Evolutionary conservation across 2,888 invertebrate genomes (phyloP).

Genomic region (Aplocera efformata): DNA sequence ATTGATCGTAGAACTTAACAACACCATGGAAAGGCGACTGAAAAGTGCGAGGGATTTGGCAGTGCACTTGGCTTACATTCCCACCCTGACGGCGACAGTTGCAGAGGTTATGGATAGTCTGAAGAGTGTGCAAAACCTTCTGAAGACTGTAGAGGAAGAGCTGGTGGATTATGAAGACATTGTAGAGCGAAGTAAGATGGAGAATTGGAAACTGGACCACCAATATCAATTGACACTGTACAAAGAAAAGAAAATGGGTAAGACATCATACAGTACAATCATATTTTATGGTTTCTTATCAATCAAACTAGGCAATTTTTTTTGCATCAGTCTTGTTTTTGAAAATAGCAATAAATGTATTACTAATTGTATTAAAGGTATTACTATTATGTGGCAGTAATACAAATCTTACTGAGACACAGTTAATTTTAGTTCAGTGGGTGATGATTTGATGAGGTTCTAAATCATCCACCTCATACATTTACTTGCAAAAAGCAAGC

Average conservation of each 20-base stretch:
- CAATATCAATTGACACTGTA: conserved; percentile 85
- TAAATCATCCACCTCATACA: too few relatives aligned
- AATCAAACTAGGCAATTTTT: too few relatives aligned
- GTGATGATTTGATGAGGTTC: too few relatives aligned
- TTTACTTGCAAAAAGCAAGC: too few relatives aligned
- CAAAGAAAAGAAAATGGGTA: conserved; percentile 86
- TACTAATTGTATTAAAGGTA: too few relatives aligned
- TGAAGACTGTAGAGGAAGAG: conserved; percentile 83
- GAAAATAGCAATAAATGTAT: too few relatives aligned
- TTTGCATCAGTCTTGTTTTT: too few relatives aligned
- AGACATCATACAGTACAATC: too few relatives aligned
- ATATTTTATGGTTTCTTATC: too few relatives aligned
- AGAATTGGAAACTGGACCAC: conserved; percentile 86
- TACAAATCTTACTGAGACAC: too few relatives aligned
- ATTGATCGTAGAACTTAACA: conserved; percentile 58
- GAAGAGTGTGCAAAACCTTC: conserved; percentile 75
- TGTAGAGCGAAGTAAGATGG: conserved; percentile 85
- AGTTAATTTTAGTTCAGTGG: too few relatives aligned
- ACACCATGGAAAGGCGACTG: conserved; percentile 48
- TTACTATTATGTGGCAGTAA: too few relatives aligned
- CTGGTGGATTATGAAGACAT: conserved; percentile 84
- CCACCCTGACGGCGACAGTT: conserved; percentile 62
- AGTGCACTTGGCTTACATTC: conserved; percentile 57
- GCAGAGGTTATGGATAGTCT: conserved; percentile 76
- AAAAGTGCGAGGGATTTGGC: conserved; percentile 61